These are phyloP conservation scores for Phyto melanocephala DNA, from an alignment of 2,888 invertebrate genomes.

Conservation along the genomic window DNA sequence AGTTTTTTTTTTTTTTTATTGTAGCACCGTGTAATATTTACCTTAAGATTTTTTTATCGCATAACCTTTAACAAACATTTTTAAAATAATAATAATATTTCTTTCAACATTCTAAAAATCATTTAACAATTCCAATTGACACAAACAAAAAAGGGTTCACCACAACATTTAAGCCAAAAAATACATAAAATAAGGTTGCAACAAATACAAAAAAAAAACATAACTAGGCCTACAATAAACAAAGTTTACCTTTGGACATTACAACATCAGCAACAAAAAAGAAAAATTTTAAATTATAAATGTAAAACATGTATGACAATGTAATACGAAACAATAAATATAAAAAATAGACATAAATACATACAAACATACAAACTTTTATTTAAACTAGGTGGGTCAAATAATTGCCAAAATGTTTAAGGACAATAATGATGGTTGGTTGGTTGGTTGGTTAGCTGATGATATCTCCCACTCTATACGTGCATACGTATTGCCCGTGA, in stretches of 20 bases:
- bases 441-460: neutral
- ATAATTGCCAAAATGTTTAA: conserved; percentile 23
- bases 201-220: neutral
- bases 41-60: no score
- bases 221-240: neutral
- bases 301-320: conserved; percentile 42
- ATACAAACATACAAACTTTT: neutral
- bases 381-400: conserved; percentile 4
- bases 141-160: neutral
- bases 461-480: neutral
- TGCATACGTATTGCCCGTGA: neutral
- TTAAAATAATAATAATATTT: no score
- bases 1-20: no score
- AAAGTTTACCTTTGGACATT: neutral
- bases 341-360: neutral
- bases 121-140: neutral
- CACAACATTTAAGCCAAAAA: neutral
- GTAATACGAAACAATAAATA: neutral
- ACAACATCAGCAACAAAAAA: neutral
- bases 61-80: no score
- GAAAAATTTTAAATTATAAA: conserved; percentile 57
- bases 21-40: no score
- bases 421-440: conserved; percentile 15
- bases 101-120: no score
- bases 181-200: neutral